phyloP scores from a whole-genome alignment of 2,888 invertebrate species.

The Liposcelis brunnea region DNA sequence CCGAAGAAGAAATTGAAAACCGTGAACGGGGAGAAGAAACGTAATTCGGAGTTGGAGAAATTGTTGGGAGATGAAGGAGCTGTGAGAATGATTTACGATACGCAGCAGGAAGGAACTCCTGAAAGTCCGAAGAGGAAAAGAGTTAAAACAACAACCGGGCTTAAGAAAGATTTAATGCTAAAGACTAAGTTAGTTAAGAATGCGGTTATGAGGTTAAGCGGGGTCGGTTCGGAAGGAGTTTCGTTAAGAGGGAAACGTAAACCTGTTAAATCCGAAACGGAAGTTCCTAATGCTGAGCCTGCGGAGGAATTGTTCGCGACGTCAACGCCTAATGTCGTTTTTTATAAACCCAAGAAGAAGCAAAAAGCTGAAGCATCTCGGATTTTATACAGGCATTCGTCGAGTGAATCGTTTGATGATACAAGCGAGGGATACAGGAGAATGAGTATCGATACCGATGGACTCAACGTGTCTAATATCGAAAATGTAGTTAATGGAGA shows the following conservation, averaged over 20 bases:
- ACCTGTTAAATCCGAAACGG: constrained; percentile 28
- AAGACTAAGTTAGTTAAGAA: constrained; percentile 45
- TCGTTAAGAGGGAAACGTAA: constrained; percentile 35
- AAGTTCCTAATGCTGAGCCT: neutral
- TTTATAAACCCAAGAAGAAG: constrained; percentile 21
- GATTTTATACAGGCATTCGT: constrained; percentile 66
- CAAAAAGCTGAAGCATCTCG: constrained; percentile 50
- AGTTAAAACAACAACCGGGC: constrained; percentile 16
- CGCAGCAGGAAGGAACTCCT: constrained; percentile 34
- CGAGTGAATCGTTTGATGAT: constrained; percentile 32
- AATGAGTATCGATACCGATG: constrained; percentile 15
- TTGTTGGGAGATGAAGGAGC: constrained; percentile 73
- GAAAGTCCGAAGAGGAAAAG: constrained; percentile 14
- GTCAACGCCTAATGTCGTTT: constrained; percentile 24
- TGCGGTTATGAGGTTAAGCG: constrained; percentile 34
- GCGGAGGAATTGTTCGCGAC: neutral
- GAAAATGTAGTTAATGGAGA: constrained; percentile 26
- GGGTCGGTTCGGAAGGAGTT: constrained; percentile 27
- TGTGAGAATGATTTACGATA: constrained; percentile 65
- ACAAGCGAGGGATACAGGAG: constrained; percentile 16
- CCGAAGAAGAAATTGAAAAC: neutral
- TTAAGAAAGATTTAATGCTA: constrained; percentile 29
- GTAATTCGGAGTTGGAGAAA: constrained; percentile 48
- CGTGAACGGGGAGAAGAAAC: neutral
- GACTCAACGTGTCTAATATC: constrained; percentile 14